Percentiles rank a stretch among this genome's conserved stretches.
Conservation (phyloP, 2,888 invertebrate genomes). For the Macaria notata region DNA sequence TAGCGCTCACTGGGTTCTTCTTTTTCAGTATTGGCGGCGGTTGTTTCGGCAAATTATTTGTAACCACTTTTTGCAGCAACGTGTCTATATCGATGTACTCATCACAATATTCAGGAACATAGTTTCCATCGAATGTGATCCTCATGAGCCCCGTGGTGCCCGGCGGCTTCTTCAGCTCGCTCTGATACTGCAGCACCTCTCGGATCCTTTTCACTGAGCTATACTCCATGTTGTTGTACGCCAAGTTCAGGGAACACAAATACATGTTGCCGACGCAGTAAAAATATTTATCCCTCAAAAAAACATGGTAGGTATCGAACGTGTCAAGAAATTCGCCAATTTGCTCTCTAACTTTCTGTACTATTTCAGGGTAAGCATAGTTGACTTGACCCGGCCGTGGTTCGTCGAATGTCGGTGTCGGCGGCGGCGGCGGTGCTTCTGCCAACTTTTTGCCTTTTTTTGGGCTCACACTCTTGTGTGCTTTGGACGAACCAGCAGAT, state of each 20-base stretch:
- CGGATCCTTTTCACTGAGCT: constrained; percentile 39
- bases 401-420: not conserved
- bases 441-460: not conserved
- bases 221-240: constrained; percentile 49
- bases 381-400: not conserved
- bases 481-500: not conserved
- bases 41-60: not conserved
- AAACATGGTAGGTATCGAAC: constrained; percentile 35
- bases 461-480: not conserved
- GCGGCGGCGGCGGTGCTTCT: not conserved
- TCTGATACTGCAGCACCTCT: constrained; percentile 50
- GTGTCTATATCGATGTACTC: constrained; percentile 40
- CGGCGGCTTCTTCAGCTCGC: constrained; percentile 10
- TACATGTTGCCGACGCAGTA: constrained; percentile 49
- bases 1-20: not conserved
- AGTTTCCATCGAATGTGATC: constrained; percentile 51
- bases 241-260: constrained; percentile 54
- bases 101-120: constrained; percentile 39
- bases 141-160: constrained; percentile 45
- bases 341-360: constrained; percentile 35
- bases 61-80: constrained; percentile 33
- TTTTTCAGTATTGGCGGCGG: not conserved
- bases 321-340: constrained; percentile 42
- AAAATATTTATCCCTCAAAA: constrained; percentile 27
- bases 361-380: constrained; percentile 26